Base-by-base conservation (phyloP, 2,888 invertebrate genomes). In the Acronicta alni region DNA sequence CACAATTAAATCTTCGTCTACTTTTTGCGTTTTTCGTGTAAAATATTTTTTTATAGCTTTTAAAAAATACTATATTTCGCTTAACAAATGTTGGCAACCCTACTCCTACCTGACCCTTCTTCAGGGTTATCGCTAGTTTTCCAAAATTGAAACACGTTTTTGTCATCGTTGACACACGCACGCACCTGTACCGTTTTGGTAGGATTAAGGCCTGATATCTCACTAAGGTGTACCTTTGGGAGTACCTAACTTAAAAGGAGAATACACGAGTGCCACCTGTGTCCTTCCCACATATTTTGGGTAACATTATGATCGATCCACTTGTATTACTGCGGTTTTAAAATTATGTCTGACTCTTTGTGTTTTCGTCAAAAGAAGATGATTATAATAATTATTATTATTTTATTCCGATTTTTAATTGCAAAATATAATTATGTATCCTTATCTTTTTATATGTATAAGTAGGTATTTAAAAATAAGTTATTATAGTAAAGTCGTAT, bases 131-230 rank as follows among this genome's bases (percentile, higher is more conserved):
- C 41, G 56, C 46, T 57, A 52, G 46, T 52, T 35, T 20, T 17
- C 39, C 42, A 48, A 65, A 70, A 53, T 51, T 45, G 38, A 37
- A 20, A 16, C 38, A 23, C 10, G 38, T 26, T 45, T 41, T 38
- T 17, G 1, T 26, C 70, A 54, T 49, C 23, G 35, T 47, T 54
- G 57, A 41, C 51, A 42, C 46, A 39, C n/a, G 6, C 12, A 14
- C 39, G 58, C 62, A 60, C 61, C 68, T 63, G 60, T 18, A 55
- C 51, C 60, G 46, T 52, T 63, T 57, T 7, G 39, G 15, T 17
- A 45, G 62, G 67, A 75, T 75, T 75, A 69, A 41, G 67, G 61
- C 37, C 47, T 64, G 63, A 58, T 67, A 72, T 64, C 58, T 44
- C 42, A 44, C 44, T 51, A 56, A 58, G 54, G 51, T 41, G 42